Percentiles rank a stretch among this genome's conserved stretches.
Conservation (phyloP, 2,888 invertebrate species). For the Dioctria linearis region DNA sequence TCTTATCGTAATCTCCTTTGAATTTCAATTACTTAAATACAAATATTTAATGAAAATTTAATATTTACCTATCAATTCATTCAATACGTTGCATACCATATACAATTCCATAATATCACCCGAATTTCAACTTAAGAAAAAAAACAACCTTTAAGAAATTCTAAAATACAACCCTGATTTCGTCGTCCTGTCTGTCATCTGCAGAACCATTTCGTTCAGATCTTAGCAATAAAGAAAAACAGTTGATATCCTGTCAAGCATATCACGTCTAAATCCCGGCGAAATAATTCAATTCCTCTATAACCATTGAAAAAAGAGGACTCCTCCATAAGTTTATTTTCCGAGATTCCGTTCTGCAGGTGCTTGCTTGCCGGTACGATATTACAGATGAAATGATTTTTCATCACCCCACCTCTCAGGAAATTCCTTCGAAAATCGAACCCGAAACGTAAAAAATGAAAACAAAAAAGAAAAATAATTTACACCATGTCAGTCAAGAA, state of each 20-base stretch:
- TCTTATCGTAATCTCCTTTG: too few species aligned
- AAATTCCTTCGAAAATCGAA: not conserved
- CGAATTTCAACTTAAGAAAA: too few species aligned
- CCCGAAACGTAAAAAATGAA: not conserved
- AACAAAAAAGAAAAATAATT: slow-evolving; percentile 4
- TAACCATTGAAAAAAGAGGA: not conserved
- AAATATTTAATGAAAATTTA: too few species aligned
- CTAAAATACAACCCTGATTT: too few species aligned
- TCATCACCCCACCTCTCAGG: not conserved
- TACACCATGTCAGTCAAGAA: not conserved
- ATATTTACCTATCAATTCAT: too few species aligned
- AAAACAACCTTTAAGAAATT: too few species aligned
- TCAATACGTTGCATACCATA: too few species aligned
- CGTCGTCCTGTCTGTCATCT: too few species aligned
- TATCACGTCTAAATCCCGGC: slow-evolving; percentile 23
- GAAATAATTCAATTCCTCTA: slow-evolving; percentile 34
- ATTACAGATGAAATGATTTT: not conserved
- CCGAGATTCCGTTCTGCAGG: not conserved
- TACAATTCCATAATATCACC: too few species aligned
- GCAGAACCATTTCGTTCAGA: too few species aligned
- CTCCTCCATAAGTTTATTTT: not conserved
- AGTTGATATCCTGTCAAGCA: slow-evolving; percentile 8
- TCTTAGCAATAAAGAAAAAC: slow-evolving; percentile 18
- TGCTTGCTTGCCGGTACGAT: not conserved
- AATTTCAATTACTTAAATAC: too few species aligned